phyloP scores from a whole-genome alignment of 1,140 invertebrate genomes.

The Saccostrea echinata region DNA sequence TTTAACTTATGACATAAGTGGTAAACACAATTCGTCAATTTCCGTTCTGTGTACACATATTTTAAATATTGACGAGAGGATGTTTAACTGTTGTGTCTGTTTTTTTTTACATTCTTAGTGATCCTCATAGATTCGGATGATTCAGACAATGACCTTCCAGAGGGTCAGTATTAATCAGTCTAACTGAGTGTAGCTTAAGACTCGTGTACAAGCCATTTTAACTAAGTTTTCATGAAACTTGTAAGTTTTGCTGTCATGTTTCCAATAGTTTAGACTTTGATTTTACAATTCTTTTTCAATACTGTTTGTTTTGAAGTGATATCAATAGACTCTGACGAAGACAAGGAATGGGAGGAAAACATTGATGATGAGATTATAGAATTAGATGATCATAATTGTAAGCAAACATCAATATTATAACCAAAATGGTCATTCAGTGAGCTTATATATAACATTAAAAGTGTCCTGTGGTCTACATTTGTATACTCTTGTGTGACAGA shows the following conservation, averaged over 20 bases:
- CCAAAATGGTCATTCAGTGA: too few species aligned
- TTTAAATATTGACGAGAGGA: too few species aligned
- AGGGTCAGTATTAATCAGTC: neutral
- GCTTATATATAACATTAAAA: too few species aligned
- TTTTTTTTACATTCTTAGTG: neutral
- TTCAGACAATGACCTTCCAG: neutral
- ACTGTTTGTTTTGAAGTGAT: neutral
- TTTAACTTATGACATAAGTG: too few species aligned
- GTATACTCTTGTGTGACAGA: neutral
- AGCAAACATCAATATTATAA: too few species aligned
- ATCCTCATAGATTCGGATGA: neutral
- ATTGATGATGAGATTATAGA: neutral
- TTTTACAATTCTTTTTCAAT: neutral
- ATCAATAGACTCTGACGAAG: neutral
- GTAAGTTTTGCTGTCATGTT: neutral
- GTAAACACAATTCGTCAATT: too few species aligned
- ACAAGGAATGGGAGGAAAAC: neutral
- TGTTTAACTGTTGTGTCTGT: too few species aligned
- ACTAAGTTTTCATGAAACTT: neutral
- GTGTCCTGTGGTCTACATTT: too few species aligned
- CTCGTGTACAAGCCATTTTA: neutral
- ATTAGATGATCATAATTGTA: too few species aligned
- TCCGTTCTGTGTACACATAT: too few species aligned
- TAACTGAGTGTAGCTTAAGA: neutral
- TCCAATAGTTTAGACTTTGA: too few species aligned